Evolutionary conservation across 2,797 vertebrate genomes (phyloP).

Genomic region (Lepus oiostolus): DNA sequence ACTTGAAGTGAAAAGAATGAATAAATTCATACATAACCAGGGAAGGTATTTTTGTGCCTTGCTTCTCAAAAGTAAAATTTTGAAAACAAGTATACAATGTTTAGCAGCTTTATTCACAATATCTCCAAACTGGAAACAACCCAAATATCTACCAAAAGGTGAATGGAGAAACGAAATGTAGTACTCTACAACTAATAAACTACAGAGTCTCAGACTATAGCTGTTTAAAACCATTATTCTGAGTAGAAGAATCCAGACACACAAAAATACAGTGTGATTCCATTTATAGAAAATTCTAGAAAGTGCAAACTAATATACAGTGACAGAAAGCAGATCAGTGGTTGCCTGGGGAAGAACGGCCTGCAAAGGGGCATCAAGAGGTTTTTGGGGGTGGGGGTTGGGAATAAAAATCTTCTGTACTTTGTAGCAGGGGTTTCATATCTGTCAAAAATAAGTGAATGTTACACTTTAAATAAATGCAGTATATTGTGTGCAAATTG

Average conservation of each 20-base stretch:
- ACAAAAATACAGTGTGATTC: background rate
- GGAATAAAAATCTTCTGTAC: background rate
- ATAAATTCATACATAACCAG: background rate
- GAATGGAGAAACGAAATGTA: background rate
- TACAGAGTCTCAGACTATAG: background rate
- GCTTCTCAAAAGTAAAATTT: slow-evolving; percentile 36
- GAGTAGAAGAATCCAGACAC: background rate
- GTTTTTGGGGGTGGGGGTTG: background rate
- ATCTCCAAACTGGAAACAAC: slow-evolving; percentile 10
- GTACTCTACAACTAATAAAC: background rate
- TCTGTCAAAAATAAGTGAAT: slow-evolving; percentile 19
- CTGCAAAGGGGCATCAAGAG: background rate
- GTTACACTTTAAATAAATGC: background rate
- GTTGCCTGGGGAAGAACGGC: background rate
- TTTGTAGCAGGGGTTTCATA: slow-evolving; percentile 34
- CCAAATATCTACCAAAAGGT: background rate
- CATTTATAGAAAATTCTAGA: slow-evolving; percentile 51
- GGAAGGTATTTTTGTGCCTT: slow-evolving; percentile 24
- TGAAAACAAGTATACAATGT: slow-evolving; percentile 39
- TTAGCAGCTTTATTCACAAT: slow-evolving; percentile 33
- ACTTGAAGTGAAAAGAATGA: background rate
- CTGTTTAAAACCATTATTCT: slow-evolving; percentile 32
- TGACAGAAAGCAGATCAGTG: slow-evolving; percentile 22
- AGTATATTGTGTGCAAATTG: slow-evolving; percentile 53
- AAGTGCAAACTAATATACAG: slow-evolving; percentile 18